Percentiles rank a stretch among this genome's conserved stretches.
phyloP scores from a whole-genome alignment of 2,797 vertebrate genomes.

The Cephalopachus bancanus region DNA sequence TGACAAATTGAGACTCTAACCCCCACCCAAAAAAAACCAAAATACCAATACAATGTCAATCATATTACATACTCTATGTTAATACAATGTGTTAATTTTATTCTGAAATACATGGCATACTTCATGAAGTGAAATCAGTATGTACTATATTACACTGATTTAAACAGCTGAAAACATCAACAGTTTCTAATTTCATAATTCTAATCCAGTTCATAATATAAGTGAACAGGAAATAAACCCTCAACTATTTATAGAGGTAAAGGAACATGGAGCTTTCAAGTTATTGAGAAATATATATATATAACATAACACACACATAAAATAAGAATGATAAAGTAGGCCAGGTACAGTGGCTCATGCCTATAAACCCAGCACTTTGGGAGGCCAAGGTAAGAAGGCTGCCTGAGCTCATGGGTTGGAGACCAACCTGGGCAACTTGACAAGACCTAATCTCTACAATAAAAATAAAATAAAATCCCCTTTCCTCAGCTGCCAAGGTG shows the following conservation, averaged over 20 bases:
- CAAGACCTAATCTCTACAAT: too few species aligned
- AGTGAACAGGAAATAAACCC: background rate
- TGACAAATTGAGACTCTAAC: too few species aligned
- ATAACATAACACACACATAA: background rate
- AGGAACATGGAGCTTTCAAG: background rate
- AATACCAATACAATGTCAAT: background rate
- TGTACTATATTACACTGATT: background rate
- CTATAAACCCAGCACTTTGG: too few species aligned
- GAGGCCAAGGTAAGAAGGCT: too few species aligned
- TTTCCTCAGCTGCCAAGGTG: too few species aligned
- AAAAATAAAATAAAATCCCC: too few species aligned
- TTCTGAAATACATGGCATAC: background rate
- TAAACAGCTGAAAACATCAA: slow-evolving; percentile 12
- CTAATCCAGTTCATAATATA: background rate
- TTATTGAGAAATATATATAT: background rate
- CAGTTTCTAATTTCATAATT: background rate
- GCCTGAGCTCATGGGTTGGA: too few species aligned
- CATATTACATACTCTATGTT: background rate
- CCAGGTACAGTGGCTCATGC: too few species aligned
- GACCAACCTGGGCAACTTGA: too few species aligned
- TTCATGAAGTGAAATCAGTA: background rate
- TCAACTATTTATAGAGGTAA: background rate
- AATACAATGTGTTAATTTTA: background rate
- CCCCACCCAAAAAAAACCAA: too few species aligned
- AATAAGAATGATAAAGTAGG: background rate